phyloP scores from a whole-genome alignment of 2,888 invertebrate species.

The Epinotia brunnichana region DNA sequence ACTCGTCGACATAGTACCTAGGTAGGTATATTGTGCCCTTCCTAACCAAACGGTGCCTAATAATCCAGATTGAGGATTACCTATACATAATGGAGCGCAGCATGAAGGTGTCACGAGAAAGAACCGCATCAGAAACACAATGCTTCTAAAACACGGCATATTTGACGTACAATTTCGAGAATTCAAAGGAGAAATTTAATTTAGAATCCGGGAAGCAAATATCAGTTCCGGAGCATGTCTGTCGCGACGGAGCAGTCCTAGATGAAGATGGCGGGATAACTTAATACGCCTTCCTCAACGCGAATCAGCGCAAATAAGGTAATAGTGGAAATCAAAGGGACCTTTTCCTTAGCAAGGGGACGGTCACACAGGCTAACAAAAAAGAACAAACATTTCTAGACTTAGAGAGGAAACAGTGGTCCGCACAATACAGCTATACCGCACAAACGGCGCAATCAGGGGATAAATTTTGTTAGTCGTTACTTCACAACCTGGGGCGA shows the following conservation, averaged over 20 bases:
- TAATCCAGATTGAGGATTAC: no score
- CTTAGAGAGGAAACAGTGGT: conserved; percentile 11
- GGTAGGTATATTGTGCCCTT: not conserved
- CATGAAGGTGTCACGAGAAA: no score
- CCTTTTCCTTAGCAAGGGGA: not conserved
- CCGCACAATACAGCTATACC: conserved; percentile 48
- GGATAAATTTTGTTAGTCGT: conserved; percentile 69
- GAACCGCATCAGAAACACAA: not conserved
- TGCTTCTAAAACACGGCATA: not conserved
- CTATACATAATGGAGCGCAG: no score
- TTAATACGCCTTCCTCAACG: not conserved
- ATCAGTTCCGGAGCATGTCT: not conserved
- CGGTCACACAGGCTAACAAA: not conserved
- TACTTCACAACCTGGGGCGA: conserved; percentile 41
- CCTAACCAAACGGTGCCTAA: no score
- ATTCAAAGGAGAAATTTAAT: no score
- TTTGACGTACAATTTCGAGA: not conserved
- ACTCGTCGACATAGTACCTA: not conserved
- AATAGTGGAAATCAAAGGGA: not conserved
- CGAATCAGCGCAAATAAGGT: not conserved
- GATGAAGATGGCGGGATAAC: not conserved
- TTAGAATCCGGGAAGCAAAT: not conserved
- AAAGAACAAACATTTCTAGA: not conserved
- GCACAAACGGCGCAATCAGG: conserved; percentile 74
- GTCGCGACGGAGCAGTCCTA: not conserved